These are phyloP conservation scores for Tetrao urogallus DNA, from an alignment of 2,113 vertebrate species.

Conservation along the genomic window DNA sequence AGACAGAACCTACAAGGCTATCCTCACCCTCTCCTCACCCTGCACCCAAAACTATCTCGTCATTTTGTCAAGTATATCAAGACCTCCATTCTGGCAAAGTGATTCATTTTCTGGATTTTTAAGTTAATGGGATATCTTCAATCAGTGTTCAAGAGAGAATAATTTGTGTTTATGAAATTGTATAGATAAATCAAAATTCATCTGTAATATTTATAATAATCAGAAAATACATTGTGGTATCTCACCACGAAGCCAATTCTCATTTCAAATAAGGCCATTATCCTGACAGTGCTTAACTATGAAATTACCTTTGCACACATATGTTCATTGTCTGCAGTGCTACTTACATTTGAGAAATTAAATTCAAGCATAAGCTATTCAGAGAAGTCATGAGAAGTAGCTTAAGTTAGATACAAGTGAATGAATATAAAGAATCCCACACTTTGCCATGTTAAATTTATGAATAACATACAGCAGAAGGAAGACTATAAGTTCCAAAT, in stretches of 20 bases:
- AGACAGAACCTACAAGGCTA: background rate
- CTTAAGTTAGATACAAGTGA: background rate
- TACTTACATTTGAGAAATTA: background rate
- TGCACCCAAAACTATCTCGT: background rate
- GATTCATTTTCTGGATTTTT: background rate
- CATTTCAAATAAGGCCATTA: background rate
- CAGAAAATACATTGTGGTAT: background rate
- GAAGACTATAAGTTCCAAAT: background rate
- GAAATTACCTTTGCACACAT: background rate
- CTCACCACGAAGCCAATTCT: background rate
- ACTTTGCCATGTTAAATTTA: background rate
- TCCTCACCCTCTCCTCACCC: fast-evolving
- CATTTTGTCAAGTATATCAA: background rate
- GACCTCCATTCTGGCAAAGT: background rate
- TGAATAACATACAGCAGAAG: background rate
- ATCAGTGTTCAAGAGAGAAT: fast-evolving
- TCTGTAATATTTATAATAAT: background rate
- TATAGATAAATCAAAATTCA: background rate
- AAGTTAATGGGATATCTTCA: background rate
- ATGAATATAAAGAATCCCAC: background rate
- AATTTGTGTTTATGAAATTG: background rate
- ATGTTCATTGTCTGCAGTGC: fast-evolving
- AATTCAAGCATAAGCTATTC: background rate
- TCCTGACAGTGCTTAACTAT: too few relatives aligned
- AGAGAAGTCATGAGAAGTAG: background rate